Evolutionary conservation across 2,113 vertebrate genomes (phyloP).

Genomic region (Siniperca chuatsi): DNA sequence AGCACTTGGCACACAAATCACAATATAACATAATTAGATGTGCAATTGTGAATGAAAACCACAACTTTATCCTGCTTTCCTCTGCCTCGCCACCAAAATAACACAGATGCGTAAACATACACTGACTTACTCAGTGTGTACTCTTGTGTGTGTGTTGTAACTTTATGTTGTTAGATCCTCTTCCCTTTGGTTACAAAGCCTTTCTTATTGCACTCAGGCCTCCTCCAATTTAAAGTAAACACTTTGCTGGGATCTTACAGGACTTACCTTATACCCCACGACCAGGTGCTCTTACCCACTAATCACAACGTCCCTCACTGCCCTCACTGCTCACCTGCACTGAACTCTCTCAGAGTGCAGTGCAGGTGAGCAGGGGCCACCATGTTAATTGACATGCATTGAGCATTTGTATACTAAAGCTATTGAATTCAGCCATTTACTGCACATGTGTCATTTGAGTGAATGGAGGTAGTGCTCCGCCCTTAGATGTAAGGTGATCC

Average conservation of each 20-base stretch:
- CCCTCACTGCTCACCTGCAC: background rate
- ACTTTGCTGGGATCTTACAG: conserved; percentile 2
- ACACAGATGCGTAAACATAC: conserved; percentile 1
- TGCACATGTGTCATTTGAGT: conserved; percentile 38
- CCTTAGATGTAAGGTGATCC: conserved; percentile 58
- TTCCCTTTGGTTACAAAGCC: conserved; percentile 18
- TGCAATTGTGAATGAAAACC: conserved; percentile 3
- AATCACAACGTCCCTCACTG: background rate
- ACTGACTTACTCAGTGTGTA: background rate
- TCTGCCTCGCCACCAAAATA: background rate
- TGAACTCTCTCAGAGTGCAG: background rate
- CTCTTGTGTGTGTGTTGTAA: background rate
- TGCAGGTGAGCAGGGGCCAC: background rate
- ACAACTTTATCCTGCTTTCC: background rate
- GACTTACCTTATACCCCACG: background rate
- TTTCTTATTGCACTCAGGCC: conserved; percentile 30
- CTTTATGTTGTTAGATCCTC: background rate
- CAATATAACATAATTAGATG: background rate
- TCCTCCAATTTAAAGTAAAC: conserved; percentile 34
- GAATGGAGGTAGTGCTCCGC: conserved; percentile 47
- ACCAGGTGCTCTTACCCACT: background rate
- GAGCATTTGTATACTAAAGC: background rate
- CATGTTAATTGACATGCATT: background rate
- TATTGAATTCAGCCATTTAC: background rate
- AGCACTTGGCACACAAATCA: background rate